Base-by-base conservation (phyloP, 1,140 invertebrate species). In the Zaprionus gabonicus region DNA sequence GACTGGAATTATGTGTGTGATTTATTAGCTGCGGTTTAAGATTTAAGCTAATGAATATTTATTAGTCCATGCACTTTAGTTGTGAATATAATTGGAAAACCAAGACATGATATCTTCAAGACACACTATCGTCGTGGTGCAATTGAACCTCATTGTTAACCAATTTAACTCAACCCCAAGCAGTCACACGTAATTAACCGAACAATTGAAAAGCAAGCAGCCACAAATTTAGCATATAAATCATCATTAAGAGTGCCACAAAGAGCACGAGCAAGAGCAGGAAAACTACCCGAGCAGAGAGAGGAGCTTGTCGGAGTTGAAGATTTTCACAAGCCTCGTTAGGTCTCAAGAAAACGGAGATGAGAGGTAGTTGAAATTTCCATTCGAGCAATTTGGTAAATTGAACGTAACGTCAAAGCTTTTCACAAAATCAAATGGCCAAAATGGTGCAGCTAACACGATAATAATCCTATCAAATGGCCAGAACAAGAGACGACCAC, bases 391-490 rank as follows among this genome's bases (percentile, higher is more conserved):
- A 76, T 84, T 90, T 88, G 78, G 57, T 84, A 90, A 88, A 88
- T 88, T 88, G 84, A 90, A 88, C 85, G 84, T 68, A 87, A 88
- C 84, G 78, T 70, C 68, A 70, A 83, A 67, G 58, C 72, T 80
- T 60, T 76, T 62, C 76, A 68, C 80, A 82, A 80, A 80, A 82
- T 85, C 82, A 87, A 86, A 83, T 88, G 68, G 77, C 77, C 77
- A 81, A 88, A 84, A 83, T 71, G 81, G 77, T 71, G 73, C 53
- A 56, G 79, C 79, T 80, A 87, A 87, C 85, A 87, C 71, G 78
- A 88, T 88, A 90, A 88, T 88, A 88, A 88, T 88, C 85, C 84
- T 78, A 90, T 90, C 75, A 88, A 87, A 83, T 88, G 78, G 69
- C 60, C 67, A 68, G 80, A 72, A 74, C 66, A 83, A 83, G 68